phyloP scores from a whole-genome alignment of 2,113 vertebrate species.

The Sporophila hypoxantha region DNA sequence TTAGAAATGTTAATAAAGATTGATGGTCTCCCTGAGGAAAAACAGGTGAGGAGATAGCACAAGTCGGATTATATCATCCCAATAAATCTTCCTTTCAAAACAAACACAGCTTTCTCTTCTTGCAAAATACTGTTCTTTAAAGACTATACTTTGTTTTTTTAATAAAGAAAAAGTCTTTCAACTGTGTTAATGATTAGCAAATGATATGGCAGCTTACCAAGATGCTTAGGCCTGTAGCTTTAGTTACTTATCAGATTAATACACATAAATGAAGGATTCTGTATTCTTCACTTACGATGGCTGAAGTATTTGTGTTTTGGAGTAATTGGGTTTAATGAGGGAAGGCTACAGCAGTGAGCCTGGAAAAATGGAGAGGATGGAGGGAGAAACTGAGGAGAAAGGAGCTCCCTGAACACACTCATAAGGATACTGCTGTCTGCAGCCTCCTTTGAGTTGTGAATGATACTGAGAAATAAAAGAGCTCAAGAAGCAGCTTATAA shows the following conservation, averaged over 20 bases:
- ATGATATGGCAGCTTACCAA: constrained; percentile 41
- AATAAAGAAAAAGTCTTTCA: constrained; percentile 53
- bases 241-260: constrained; percentile 34
- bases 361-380: not conserved
- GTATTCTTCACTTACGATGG: not conserved
- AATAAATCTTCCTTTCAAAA: constrained; percentile 68
- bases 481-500: constrained; percentile 6
- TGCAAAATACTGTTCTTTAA: constrained; percentile 47
- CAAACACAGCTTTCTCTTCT: constrained; percentile 51
- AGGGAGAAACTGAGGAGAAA: not conserved
- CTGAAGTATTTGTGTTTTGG: too few species aligned
- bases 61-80: constrained; percentile 56
- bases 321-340: not conserved
- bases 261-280: not conserved
- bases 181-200: constrained; percentile 38
- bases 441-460: not conserved
- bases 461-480: not conserved
- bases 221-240: constrained; percentile 31
- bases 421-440: not conserved
- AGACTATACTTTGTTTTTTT: not conserved
- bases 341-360: not conserved
- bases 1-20: constrained; percentile 62
- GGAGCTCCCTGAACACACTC: not conserved
- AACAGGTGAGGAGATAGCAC: constrained; percentile 69
- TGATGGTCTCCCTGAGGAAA: constrained; percentile 69